These are phyloP conservation scores for Apocrypta bakeri DNA, from an alignment of 1,140 invertebrate species.

Conservation along the genomic window DNA sequence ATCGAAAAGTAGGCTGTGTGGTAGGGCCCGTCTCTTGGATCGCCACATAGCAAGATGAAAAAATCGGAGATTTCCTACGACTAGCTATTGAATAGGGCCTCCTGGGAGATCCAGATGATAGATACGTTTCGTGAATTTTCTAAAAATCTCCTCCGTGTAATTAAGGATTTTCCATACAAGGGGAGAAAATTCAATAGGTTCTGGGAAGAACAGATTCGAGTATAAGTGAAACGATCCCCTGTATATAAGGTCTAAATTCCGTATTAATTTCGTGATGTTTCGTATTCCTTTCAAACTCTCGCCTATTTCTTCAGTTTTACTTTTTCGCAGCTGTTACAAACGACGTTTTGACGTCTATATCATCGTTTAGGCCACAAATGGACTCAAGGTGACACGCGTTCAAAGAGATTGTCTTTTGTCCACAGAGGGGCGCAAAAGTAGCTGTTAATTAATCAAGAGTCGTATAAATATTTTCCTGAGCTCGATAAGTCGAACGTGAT, in stretches of 20 bases:
- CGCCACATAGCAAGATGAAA: conserved; percentile 11
- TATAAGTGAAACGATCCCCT: neutral
- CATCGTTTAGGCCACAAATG: conserved; percentile 2
- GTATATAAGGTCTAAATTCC: no score
- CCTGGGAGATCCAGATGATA: conserved; percentile 44
- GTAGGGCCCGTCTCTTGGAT: neutral
- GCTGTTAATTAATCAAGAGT: conserved; percentile 22
- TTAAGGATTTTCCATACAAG: conserved; percentile 34
- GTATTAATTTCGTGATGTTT: conserved; percentile 36
- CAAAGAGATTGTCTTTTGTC: neutral
- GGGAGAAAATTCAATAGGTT: neutral
- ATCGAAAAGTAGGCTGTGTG: conserved; percentile 28
- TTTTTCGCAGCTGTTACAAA: neutral
- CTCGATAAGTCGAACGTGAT: conserved; percentile 42
- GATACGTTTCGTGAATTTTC: conserved; percentile 48
- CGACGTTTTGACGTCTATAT: conserved; percentile 36
- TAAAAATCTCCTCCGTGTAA: conserved; percentile 37
- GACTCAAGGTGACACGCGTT: neutral
- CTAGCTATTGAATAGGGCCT: conserved; percentile 21
- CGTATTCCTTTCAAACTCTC: conserved; percentile 28
- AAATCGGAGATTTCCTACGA: conserved; percentile 49
- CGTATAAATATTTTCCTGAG: conserved; percentile 39
- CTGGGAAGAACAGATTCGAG: neutral
- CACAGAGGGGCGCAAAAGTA: neutral
- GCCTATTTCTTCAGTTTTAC: no score